Evolutionary conservation across 2,113 vertebrate species (phyloP).

Genomic region (Polypterus senegalus): DNA sequence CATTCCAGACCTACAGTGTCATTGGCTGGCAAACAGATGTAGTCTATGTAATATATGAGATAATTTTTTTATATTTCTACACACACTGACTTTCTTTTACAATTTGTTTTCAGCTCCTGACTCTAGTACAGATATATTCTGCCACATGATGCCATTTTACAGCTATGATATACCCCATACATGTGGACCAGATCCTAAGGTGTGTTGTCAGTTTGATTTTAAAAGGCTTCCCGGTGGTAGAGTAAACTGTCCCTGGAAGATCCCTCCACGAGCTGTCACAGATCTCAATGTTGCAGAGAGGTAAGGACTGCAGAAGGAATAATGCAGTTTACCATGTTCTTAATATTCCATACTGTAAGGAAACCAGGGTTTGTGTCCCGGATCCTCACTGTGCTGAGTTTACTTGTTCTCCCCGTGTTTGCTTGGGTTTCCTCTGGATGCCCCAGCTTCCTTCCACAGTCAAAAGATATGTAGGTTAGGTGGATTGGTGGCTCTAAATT

Average conservation of each 20-base stretch:
- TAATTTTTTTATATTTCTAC: too few relatives aligned
- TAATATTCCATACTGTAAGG: background rate
- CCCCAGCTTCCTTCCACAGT: too few relatives aligned
- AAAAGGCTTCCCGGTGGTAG: conserved; percentile 84
- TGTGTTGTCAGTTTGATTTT: conserved; percentile 98
- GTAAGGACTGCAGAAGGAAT: conserved; percentile 36
- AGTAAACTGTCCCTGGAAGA: conserved; percentile 95
- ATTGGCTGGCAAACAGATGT: too few relatives aligned
- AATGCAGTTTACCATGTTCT: background rate
- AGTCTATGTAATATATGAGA: too few relatives aligned
- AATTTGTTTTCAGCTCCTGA: conserved; percentile 48
- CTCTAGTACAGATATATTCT: conserved; percentile 80
- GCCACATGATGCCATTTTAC: conserved; percentile 99
- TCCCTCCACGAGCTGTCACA: conserved; percentile 73
- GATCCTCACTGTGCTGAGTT: too few relatives aligned
- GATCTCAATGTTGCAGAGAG: conserved; percentile 81
- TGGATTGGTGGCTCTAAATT: too few relatives aligned
- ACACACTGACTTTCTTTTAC: too few relatives aligned
- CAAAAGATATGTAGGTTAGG: too few relatives aligned
- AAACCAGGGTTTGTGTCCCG: too few relatives aligned
- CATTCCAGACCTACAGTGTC: too few relatives aligned
- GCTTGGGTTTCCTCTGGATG: too few relatives aligned
- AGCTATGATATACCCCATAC: conserved; percentile 93
- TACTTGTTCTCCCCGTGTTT: too few relatives aligned
- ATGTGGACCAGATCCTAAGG: conserved; percentile 89